Conservation (phyloP, 2,888 invertebrate genomes). For the Leptinotarsa tumamoca region DNA sequence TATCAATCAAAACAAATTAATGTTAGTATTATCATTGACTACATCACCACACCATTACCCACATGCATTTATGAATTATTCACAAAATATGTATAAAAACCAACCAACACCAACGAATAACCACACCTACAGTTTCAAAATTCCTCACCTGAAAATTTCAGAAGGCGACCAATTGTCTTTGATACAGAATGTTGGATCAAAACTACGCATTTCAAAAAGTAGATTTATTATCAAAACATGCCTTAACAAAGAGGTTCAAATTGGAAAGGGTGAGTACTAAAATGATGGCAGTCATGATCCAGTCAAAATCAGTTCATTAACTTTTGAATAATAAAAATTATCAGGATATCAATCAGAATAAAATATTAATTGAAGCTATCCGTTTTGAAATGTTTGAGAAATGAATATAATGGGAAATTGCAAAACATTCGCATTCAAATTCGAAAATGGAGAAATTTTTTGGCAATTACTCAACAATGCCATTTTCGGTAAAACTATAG, state of each 20-base stretch:
- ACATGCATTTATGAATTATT: background rate
- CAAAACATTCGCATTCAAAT: too few species aligned
- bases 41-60: background rate
- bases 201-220: conserved; percentile 28
- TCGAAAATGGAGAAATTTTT: too few species aligned
- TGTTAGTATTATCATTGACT: background rate
- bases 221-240: conserved; percentile 34
- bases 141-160: conserved; percentile 10
- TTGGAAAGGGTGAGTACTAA: background rate
- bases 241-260: conserved; percentile 15
- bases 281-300: too few species aligned
- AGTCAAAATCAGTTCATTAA: too few species aligned
- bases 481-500: too few species aligned
- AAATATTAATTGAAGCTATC: too few species aligned
- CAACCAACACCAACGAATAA: conserved; percentile 8
- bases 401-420: too few species aligned
- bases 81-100: background rate
- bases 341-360: too few species aligned
- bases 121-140: background rate
- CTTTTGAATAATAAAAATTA: too few species aligned
- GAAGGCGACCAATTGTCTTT: background rate
- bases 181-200: background rate
- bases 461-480: too few species aligned
- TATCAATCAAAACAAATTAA: too few species aligned
- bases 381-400: too few species aligned